These are phyloP conservation scores for Poecilobothrus nobilitatus DNA, from an alignment of 2,888 invertebrate genomes.

Conservation along the genomic window DNA sequence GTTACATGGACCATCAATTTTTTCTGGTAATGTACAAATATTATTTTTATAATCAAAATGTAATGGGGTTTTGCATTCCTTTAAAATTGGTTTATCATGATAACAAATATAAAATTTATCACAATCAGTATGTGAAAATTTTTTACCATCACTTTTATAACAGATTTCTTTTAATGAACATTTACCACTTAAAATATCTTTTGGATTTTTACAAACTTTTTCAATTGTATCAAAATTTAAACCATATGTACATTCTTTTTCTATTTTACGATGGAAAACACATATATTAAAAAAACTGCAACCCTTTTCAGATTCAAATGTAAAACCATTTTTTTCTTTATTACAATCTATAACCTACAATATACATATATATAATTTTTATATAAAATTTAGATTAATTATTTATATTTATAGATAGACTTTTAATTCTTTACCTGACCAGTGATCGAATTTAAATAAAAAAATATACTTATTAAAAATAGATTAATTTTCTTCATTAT, in stretches of 20 bases:
- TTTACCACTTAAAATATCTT: background rate
- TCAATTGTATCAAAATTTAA: constrained; percentile 29
- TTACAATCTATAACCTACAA: too few species aligned
- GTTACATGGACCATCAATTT: background rate
- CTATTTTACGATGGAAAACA: constrained; percentile 26
- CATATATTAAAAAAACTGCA: constrained; percentile 33
- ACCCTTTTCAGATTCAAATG: constrained; percentile 27
- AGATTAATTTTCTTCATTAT: background rate
- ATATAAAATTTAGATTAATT: too few species aligned
- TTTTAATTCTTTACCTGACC: background rate
- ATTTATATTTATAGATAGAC: too few species aligned
- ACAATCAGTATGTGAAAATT: background rate
- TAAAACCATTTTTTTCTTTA: background rate
- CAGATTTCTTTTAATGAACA: constrained; percentile 8
- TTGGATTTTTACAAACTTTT: constrained; percentile 8
- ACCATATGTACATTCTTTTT: constrained; percentile 28
- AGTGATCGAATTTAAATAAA: background rate
- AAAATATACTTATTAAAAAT: background rate
- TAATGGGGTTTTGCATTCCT: background rate
- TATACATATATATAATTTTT: too few species aligned
- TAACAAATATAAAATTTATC: constrained; percentile 12
- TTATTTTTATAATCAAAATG: background rate
- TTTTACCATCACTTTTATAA: background rate
- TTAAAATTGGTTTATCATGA: constrained; percentile 7
- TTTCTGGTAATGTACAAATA: background rate